Base-by-base conservation (phyloP, 2,888 invertebrate genomes). In the Lasius fuliginosus region DNA sequence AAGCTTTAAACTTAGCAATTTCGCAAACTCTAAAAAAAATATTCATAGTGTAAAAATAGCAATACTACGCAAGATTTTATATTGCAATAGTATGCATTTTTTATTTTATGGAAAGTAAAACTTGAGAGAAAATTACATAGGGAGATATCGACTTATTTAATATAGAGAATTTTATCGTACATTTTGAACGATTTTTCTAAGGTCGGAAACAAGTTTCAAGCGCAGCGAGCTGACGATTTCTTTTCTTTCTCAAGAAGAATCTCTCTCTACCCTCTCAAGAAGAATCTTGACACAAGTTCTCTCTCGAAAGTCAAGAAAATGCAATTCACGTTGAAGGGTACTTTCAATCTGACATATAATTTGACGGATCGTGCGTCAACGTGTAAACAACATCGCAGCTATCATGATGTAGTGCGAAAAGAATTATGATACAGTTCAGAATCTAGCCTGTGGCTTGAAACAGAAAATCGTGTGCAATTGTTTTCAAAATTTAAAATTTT, bases 321-420 rank as follows among this genome's bases (percentile, higher is more conserved):
- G 77, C 77, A 77, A 77, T 77, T 77, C 69, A 69, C 56, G 56
- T 12, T 77, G 68, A 42, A 77, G 69, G 58, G 33, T 77, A 68
- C 40, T 77, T 68, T n/a, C 77, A 77, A 68, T 77, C 77, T 58
- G 56, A 58, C 33, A 5, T 42, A 69, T 69, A 69, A 77, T 68
- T 68, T 56, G 58, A 58, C 77, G 58, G 30, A 77, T 73, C 40
- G 73, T 27, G 15, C 42, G 27, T 67, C 67, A 42, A 15, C 27
- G 15, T 46, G 46, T 27, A 67, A 46, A 46, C 27, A 77, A 69
- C 69, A 58, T 5, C 15, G 15, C 36, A n/a, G 15, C 56, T 75
- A 75, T 64, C 75, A 36, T 18, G 36, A 65, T 76, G 23, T 30
- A 69, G n/a, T 18, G 27, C 8, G 40, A 56, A 58, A 77, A 30